Base-by-base conservation (phyloP, 2,888 invertebrate genomes). In the Pelosia muscerda region DNA sequence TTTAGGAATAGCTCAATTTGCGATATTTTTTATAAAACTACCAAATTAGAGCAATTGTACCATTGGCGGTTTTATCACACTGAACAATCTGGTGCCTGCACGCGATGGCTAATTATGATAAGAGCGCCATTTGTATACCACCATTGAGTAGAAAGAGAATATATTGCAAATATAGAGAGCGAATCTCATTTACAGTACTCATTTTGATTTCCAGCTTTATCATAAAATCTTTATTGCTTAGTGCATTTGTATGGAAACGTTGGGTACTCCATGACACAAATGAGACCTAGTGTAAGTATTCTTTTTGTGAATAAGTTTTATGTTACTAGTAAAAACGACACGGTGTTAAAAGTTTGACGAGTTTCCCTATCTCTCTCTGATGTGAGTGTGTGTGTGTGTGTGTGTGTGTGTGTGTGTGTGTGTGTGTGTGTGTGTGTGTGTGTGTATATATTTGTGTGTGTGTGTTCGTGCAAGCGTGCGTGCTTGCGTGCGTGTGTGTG, bases 51-150 rank as follows among this genome's bases (percentile, higher is more conserved):
- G n/a, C n/a, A 28, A 28, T 28, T 28, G 28, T 57, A 57, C 28
- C n/a, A 57, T 28, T 57, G n/a, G 28, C 22, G 22, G 22, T 15
- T 23, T 34, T 58, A 34, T 58, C 58, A 4, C 31, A 58, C 34
- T 57, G 34, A 58, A 22, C 22, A 31, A 58, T 34, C 58, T 58
- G 22, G 13, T 34, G 31, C 13, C 34, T 34, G 22, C 15, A 34
- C 34, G 34, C 28, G 34, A 58, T 58, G 31, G n/a, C 34, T 58
- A 23, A 58, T 34, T 58, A 58, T n/a, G 58, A 58, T 34, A 58
- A 58, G 22, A 22, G 22, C 34, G 31, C 31, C 22, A 34, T n/a
- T 34, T 34, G 15, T 25, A 19, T 25, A 59, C 38, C 19, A 38
- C 8, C 15, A 59, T 38, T 59, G 23, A 23, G 25, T 23, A 23